Evolutionary conservation across 2,113 vertebrate genomes (phyloP), one percentile per base, ranked within the genome.

Genomic region (Saguinus midas): DNA sequence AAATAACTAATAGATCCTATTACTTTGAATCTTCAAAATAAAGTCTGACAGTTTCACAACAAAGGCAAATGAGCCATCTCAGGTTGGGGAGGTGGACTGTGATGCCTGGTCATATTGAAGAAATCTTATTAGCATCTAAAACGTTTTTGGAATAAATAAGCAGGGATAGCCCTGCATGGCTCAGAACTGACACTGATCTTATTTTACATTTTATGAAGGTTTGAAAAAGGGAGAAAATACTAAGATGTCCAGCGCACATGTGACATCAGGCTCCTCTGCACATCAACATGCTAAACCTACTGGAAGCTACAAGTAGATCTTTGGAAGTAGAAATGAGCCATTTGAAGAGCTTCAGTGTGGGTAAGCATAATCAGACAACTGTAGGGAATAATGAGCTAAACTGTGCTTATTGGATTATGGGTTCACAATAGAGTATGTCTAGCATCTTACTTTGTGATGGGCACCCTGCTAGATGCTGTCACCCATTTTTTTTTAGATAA

Each of bases 1-100:
- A 57, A 64, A 70, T 91, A 96, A 86, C 82, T 79, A 88, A 88
- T 45, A 86, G 52, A 57, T 57, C 40, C 66, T 89, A 91, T 95
- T 79, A 73, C 61, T 86, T 84, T 94, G 55, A 79, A 35, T 45
- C 73, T 91, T 87, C 50, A 35, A 91, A 94, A 76, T 58, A 91
- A 94, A 97, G 84, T 52, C 79, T 64, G 58, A 57, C 40, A 40
- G 40, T 70, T 96, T 87, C 68, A 64, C 79, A 91, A 83, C 45
- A 73, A 91, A 96, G 25, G 48, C 29, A 94, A 90, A 88, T 6
- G 20, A 90, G n/a, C n/a, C 17, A n/a, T 88, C 48, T 50, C 73
- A 58, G 73, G 8, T 68, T 78, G 29, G n/a, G 70, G 45, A 83
- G 20, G 14, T 8, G 16, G 23, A 21, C 37, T 90, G 7, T 45